phyloP scores from a whole-genome alignment of 2,888 invertebrate genomes.

The Chelonus formosanus region DNA sequence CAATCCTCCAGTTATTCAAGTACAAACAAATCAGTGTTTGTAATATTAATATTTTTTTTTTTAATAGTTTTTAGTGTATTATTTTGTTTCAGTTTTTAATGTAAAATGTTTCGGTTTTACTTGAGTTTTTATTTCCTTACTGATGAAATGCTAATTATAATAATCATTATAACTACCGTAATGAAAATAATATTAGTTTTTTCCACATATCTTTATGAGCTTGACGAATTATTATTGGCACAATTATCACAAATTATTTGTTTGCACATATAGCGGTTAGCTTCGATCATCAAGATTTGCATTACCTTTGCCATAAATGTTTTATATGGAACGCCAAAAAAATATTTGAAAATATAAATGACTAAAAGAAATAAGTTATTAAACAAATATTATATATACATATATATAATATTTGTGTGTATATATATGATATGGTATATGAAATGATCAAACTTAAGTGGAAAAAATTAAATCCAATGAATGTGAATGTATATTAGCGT shows the following conservation, averaged over 20 bases:
- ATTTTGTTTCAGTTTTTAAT: too few species aligned
- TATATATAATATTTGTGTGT: conserved; percentile 10
- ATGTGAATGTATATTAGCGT: conserved; percentile 46
- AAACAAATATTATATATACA: too few species aligned
- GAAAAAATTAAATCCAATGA: conserved; percentile 39
- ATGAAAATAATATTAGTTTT: neutral
- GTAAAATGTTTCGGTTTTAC: too few species aligned
- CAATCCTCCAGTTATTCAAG: too few species aligned
- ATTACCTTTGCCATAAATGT: conserved; percentile 1
- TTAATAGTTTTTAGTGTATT: too few species aligned
- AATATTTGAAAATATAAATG: neutral
- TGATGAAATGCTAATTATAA: neutral
- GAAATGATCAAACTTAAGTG: conserved; percentile 37
- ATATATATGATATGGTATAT: conserved; percentile 24
- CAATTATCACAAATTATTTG: neutral
- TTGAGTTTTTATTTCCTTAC: neutral
- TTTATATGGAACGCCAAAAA: neutral
- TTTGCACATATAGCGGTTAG: conserved; percentile 3
- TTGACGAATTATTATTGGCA: neutral
- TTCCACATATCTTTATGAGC: conserved; percentile 5
- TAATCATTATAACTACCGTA: neutral
- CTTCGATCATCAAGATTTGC: neutral
- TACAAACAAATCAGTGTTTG: too few species aligned
- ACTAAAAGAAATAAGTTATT: too few species aligned
- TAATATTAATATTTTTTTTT: too few species aligned